Evolutionary conservation across 2,113 vertebrate species (phyloP).

Genomic region (Erpornis zantholeuca): DNA sequence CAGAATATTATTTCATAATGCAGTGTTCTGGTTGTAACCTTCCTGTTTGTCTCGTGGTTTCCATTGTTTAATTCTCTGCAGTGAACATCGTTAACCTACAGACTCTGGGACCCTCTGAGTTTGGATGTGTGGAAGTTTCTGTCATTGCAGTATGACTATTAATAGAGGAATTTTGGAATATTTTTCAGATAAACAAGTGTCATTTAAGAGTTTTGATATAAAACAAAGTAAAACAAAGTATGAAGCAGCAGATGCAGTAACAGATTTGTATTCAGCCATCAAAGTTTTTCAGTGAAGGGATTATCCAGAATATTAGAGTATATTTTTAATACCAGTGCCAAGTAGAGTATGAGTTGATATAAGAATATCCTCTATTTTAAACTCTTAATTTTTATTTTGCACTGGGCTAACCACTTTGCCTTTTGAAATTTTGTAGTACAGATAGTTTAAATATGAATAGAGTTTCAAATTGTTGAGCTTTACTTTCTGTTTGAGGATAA

Average conservation of each 20-base stretch:
- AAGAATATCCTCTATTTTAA: background rate
- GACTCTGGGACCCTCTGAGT: background rate
- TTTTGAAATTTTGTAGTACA: background rate
- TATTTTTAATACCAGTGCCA: background rate
- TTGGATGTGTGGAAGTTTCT: background rate
- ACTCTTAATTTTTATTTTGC: background rate
- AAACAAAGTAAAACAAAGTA: background rate
- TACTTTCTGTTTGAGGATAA: background rate
- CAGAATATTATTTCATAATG: background rate
- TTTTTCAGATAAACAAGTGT: background rate
- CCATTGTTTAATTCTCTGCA: background rate
- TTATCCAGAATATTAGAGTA: background rate
- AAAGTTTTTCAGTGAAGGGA: background rate
- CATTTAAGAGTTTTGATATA: background rate
- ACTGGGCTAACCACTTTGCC: background rate
- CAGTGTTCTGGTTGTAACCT: background rate
- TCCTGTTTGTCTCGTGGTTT: background rate
- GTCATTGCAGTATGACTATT: background rate
- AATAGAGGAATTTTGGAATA: background rate
- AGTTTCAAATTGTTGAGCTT: background rate
- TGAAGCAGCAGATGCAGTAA: background rate
- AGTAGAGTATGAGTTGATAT: background rate
- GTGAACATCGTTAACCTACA: background rate
- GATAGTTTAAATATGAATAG: background rate
- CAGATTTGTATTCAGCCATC: background rate